Conservation (phyloP, 2,797 vertebrate genomes). For the Lepilemur ruficaudatus region DNA sequence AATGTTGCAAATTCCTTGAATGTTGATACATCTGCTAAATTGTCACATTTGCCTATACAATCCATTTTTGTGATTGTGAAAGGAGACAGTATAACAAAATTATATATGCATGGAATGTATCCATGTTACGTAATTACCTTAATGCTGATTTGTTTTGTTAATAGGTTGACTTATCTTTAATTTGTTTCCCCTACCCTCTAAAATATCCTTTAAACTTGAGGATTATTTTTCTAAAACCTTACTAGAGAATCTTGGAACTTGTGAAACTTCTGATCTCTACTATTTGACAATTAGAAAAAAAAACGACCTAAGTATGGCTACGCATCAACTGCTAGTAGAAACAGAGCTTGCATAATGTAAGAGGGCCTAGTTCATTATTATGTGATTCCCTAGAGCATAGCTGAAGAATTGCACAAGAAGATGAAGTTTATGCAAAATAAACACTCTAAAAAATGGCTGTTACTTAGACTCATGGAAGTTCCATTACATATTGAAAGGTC, state of each 20-base stretch:
- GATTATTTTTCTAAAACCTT: background rate
- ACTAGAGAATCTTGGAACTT: slow-evolving; percentile 44
- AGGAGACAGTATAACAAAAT: background rate
- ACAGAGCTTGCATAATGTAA: slow-evolving; percentile 33
- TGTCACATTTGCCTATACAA: background rate
- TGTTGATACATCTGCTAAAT: background rate
- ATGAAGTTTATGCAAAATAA: slow-evolving; percentile 59
- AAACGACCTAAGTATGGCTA: slow-evolving; percentile 18
- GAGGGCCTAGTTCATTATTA: slow-evolving; percentile 1
- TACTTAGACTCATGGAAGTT: slow-evolving; percentile 61
- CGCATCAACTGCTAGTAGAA: slow-evolving; percentile 21
- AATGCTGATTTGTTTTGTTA: background rate
- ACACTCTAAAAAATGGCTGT: slow-evolving; percentile 39
- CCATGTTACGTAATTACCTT: background rate
- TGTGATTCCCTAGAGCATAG: slow-evolving; percentile 16
- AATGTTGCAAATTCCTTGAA: background rate
- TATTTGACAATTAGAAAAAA: slow-evolving; percentile 37
- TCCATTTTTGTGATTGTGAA: background rate
- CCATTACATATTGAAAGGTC: slow-evolving; percentile 15
- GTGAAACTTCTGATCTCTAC: slow-evolving; percentile 38
- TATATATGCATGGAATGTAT: background rate
- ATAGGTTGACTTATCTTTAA: slow-evolving; percentile 8
- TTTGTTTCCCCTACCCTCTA: background rate
- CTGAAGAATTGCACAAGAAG: slow-evolving; percentile 59
- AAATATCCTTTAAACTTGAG: background rate